These are phyloP conservation scores for Ophioderma brevispina DNA, from an alignment of 35 echinoderm and acorn worm species.

Conservation along the genomic window DNA sequence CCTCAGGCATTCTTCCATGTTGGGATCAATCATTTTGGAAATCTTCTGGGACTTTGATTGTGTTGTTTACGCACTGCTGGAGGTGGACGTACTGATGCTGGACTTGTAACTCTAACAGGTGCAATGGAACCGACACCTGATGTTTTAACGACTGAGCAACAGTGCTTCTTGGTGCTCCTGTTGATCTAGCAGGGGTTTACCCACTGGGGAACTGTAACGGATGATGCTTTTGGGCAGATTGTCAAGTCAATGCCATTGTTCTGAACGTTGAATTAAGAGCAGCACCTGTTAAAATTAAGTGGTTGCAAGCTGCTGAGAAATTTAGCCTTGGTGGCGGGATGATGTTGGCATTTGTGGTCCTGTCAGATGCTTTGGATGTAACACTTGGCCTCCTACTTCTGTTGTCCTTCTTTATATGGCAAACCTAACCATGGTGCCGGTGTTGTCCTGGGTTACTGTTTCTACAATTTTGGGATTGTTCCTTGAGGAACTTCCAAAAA, in stretches of 20 bases:
- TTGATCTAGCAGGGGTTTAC: too few species aligned
- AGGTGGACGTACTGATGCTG: not conserved
- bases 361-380: not conserved
- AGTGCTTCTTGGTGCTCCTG: too few species aligned
- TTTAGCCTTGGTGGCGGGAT: not conserved
- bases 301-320: slow-evolving; percentile 1
- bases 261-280: not conserved
- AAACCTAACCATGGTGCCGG: not conserved
- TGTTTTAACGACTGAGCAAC: not conserved
- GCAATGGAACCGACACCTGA: not conserved
- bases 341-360: not conserved
- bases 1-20: not conserved
- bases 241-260: too few species aligned
- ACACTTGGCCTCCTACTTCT: not conserved
- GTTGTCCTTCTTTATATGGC: not conserved
- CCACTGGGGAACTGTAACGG: too few species aligned
- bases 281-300: not conserved
- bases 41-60: slow-evolving; percentile 9
- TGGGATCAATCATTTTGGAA: not conserved
- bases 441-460: not conserved
- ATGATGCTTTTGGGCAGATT: too few species aligned
- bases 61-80: not conserved
- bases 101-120: not conserved
- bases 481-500: too few species aligned
- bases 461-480: not conserved